phyloP scores from a whole-genome alignment of 2,113 vertebrate genomes.

The Crotalus helleri region DNA sequence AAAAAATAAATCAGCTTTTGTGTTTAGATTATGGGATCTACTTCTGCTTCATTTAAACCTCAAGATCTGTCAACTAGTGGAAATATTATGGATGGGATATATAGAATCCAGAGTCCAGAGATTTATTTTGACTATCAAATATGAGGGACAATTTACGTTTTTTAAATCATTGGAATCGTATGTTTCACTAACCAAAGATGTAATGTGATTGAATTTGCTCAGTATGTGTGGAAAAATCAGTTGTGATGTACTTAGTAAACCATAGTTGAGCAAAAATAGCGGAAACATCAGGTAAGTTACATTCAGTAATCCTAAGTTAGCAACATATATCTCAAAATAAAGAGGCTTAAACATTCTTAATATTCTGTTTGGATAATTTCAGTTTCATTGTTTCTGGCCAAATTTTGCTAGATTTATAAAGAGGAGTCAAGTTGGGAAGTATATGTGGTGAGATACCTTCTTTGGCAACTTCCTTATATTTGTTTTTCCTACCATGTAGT shows the following conservation, averaged over 20 bases:
- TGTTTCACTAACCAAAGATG: neutral
- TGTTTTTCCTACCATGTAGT: neutral
- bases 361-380: neutral
- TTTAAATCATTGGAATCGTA: neutral
- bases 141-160: neutral
- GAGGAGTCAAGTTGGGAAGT: neutral
- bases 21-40: neutral
- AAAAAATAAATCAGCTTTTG: neutral
- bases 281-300: neutral
- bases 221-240: neutral
- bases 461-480: neutral
- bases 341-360: neutral
- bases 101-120: neutral
- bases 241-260: too few species aligned
- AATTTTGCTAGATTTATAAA: neutral
- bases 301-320: neutral
- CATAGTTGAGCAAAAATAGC: too few species aligned
- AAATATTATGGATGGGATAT: neutral
- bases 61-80: neutral
- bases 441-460: neutral
- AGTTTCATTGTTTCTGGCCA: neutral
- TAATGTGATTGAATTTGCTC: neutral
- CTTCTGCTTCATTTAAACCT: neutral
- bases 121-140: neutral
- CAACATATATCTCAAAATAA: neutral